A percentile compares a stretch with the other conserved stretches of the same genome.
These are phyloP conservation scores for Megaceryle torquata DNA, from an alignment of 2,113 vertebrate genomes.

Conservation along the genomic window DNA sequence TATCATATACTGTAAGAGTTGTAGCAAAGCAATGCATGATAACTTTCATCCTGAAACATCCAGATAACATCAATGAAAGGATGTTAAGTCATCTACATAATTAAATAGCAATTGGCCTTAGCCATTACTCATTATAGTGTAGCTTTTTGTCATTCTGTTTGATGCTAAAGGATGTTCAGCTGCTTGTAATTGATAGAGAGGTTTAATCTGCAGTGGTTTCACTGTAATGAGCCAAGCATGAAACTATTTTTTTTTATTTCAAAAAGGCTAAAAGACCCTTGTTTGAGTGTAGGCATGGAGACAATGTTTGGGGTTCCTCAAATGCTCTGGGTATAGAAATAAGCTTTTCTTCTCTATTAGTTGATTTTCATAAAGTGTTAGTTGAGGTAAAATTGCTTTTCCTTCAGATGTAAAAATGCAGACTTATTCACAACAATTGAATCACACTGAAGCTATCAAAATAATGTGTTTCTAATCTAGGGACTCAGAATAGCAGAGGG, in stretches of 20 bases:
- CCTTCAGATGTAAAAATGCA: constrained; percentile 31
- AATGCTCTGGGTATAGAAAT: background rate
- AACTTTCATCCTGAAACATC: constrained; percentile 50
- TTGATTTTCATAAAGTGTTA: background rate
- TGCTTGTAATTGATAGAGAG: constrained; percentile 62
- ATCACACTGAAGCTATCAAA: background rate
- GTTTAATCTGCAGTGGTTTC: constrained; percentile 61
- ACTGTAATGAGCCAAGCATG: constrained; percentile 47
- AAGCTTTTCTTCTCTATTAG: constrained; percentile 3
- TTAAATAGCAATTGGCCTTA: constrained; percentile 67
- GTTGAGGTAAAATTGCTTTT: constrained; percentile 19
- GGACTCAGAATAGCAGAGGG: background rate
- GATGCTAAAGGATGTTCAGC: constrained; percentile 64
- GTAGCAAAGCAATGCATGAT: constrained; percentile 26
- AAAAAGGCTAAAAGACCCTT: background rate
- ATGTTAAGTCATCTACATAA: constrained; percentile 70
- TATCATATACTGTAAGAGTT: constrained; percentile 1
- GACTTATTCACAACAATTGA: background rate
- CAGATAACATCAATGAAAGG: constrained; percentile 60
- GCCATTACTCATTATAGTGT: constrained; percentile 58
- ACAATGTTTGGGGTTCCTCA: constrained; percentile 5
- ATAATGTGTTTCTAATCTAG: constrained; percentile 1
- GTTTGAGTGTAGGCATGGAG: background rate
- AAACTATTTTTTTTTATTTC: constrained; percentile 38
- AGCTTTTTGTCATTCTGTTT: constrained; percentile 72